Base-by-base conservation (phyloP, 2,113 vertebrate species). In the Nerophis lumbriciformis region DNA sequence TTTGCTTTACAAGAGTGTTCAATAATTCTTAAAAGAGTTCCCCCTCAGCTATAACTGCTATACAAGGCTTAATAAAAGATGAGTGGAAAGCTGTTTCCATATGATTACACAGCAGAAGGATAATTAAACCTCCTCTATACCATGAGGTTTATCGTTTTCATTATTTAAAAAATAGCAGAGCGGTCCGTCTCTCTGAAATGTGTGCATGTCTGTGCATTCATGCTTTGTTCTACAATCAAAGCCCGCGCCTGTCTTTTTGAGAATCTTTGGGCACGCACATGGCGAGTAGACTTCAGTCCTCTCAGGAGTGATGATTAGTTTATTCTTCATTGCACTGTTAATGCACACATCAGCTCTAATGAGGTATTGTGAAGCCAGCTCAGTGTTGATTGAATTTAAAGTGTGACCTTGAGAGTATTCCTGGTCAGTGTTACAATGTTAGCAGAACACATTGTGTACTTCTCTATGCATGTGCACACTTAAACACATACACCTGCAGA, bases 101-200 rank as follows among this genome's bases (percentile, higher is more conserved):
- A 71, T 85, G 81, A 88, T 87, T 87, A 85, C 77, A 72, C 79
- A 78, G 63, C 69, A 67, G 75, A 71, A 59, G 59, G 75, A 76
- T 88, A 87, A 88, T 88, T 86, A 86, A 77, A 84, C 76, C 75
- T 83, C 76, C 75, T 83, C 79, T 69, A 83, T 83, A 83, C 68
- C 76, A 84, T 79, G 70, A 82, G 56, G 61, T 76, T 84, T 78
- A 83, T 77, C 74, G 53, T 73, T 73, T 85, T 61, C 70, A 86
- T 86, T 83, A 88, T 87, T 86, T 73, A 86, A 78, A 75, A 75
- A 80, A 72, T 73, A 69, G 56, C 48, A 65, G 53, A 69, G 60
- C 44, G 19, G 69, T 70, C 68, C 69, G 64, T 62, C 64, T 69
- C 60, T 71, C 49, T 65, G 48, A 28, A 71, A 37, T 65, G n/a